Base-by-base conservation (phyloP, 1,140 invertebrate genomes). In the Leptinotarsa defecta region DNA sequence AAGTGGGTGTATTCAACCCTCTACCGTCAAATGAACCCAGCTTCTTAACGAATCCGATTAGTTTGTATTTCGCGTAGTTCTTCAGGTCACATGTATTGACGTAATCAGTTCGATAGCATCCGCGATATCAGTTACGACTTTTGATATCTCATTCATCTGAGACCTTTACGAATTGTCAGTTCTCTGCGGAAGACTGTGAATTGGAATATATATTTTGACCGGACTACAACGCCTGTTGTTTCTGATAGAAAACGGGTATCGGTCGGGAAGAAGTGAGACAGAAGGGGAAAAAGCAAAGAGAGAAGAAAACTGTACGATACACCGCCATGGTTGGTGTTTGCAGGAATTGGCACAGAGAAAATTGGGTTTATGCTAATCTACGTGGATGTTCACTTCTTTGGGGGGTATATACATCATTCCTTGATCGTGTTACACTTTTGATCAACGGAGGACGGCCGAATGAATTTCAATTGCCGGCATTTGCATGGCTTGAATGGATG, bases 301-400 rank as follows among this genome's bases (percentile, higher is more conserved):
- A 57, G 15, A n/a, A n/a, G 13, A 13, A 57, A 17, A n/a, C 17
- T 57, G 15, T 57, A 17, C 52, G 52, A 57, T 57, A 57, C 52
- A 57, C n/a, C 52, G 52, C 13, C 17, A n/a, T 15, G 52, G 52
- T 0, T 57, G 52, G 17, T 57, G 52, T 57, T 57, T 57, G 52
- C 52, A 57, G 52, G 15, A 57, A 57, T 1, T 57, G 15, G 17
- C 52, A 57, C 17, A 57, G 52, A 19, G 52, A 19, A 57, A 57
- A 57, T 57, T 57, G 52, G 52, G 52, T 57, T 57, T 57, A 57
- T 57, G 52, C 52, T 57, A 57, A 57, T 57, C 3, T n/a, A 57
- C 52, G n/a, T 15, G 52, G 52, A 57, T 57, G 52, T 57, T 57
- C 52, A 57, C 15, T 57, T 57, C 52, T 57, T n/a, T 19, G 52